A percentile compares a stretch with the other conserved stretches of the same genome.
Evolutionary conservation across 1,140 invertebrate genomes (phyloP).

Genomic region (Plodia interpunctella): DNA sequence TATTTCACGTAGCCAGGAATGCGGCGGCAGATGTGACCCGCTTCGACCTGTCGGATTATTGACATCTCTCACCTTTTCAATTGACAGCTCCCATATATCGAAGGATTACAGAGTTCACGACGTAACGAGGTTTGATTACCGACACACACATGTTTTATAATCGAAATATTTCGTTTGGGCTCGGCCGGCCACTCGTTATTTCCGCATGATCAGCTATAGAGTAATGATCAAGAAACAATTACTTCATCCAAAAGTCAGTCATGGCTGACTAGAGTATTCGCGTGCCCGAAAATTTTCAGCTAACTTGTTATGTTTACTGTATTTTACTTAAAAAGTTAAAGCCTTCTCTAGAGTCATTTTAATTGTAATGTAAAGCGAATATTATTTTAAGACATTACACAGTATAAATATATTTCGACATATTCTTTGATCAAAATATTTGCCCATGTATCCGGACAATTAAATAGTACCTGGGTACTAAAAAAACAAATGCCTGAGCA

Average conservation of each 20-base stretch:
- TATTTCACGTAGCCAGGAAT: background rate
- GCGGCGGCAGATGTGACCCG: background rate
- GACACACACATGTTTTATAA: background rate
- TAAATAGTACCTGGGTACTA: too few relatives aligned
- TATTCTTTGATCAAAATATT: too few relatives aligned
- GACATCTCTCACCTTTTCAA: slow-evolving; percentile 11
- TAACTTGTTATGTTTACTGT: too few relatives aligned
- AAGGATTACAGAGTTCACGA: slow-evolving; percentile 8
- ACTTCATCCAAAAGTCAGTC: background rate
- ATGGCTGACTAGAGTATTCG: too few relatives aligned
- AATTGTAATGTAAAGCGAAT: too few relatives aligned
- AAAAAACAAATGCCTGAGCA: too few relatives aligned
- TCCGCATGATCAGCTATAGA: slow-evolving; percentile 7
- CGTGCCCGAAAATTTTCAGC: too few relatives aligned
- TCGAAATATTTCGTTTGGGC: background rate
- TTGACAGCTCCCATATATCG: slow-evolving; percentile 12
- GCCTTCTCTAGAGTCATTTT: too few relatives aligned
- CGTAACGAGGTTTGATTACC: slow-evolving; percentile 2
- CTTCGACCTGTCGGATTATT: slow-evolving; percentile 9
- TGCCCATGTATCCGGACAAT: too few relatives aligned
- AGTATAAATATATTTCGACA: too few relatives aligned
- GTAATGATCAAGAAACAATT: slow-evolving; percentile 9
- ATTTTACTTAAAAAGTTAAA: too few relatives aligned
- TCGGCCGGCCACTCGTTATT: background rate
- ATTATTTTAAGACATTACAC: too few relatives aligned